Base-by-base conservation (phyloP, 2,888 invertebrate genomes). In the Spodoptera exigua region DNA sequence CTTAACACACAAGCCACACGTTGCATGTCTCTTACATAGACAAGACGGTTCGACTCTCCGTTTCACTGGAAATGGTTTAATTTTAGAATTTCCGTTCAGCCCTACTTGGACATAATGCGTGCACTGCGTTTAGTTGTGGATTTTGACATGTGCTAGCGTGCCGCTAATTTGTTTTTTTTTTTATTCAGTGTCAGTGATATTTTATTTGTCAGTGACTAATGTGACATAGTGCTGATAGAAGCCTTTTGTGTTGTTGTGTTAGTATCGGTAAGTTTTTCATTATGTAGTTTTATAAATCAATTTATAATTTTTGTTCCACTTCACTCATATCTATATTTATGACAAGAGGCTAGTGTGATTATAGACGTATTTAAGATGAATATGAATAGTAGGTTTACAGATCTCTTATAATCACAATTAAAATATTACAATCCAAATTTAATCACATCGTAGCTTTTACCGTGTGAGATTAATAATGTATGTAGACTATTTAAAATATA, bases 41-140 rank as follows among this genome's bases (percentile, higher is more conserved):
- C 90, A 87, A 89, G 88, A 83, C 88, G 84, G 82, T 86, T 85
- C 82, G 84, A 79, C 78, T 78, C 81, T 83, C 82, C 87, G 89
- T 90, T 92, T 94, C 91, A 84, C 85, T 91, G 89, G 91, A 93
- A 93, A 88, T 84, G 79, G 87, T 89, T 90, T 93, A 93, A 90
- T 88, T 90, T 92, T 94, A 94, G 93, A 93, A 92, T 92, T 86
- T 91, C 91, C 90, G 91, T 90, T 88, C 89, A 87, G 84, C 89
- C 91, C 87, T 89, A 90, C 86, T 89, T 90, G 88, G 91, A 85
- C 74, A 82, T 89, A 90, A 91, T 91, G 89, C 86, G 87, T 87
- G 89, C 88, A 87, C 87, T 89, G 84, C 85, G 80, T 87, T 88
- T 87, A 82, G 79, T 79, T 72, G 81, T 83, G 83, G 79, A 84